Evolutionary conservation across 2,113 vertebrate genomes (phyloP).

Genomic region (Dendrocopos noguchii): DNA sequence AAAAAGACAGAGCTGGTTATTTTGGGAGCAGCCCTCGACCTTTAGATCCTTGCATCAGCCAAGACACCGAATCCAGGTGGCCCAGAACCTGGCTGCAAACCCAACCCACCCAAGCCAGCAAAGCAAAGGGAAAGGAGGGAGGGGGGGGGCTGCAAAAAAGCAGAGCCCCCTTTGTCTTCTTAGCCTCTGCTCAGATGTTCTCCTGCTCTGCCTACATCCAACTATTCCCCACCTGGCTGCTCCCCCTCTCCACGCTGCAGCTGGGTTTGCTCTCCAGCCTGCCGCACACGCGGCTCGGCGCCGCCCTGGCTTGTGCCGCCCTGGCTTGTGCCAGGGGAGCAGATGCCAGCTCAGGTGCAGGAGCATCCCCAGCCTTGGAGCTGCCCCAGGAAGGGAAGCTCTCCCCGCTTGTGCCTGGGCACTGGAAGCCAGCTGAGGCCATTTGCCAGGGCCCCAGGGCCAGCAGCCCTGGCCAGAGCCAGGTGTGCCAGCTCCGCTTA

Average conservation of each 20-base stretch:
- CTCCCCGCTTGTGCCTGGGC: no score
- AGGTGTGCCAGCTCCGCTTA: not conserved
- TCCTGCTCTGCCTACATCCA: not conserved
- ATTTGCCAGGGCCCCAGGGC: no score
- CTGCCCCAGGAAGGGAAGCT: not conserved
- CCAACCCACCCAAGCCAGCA: not conserved
- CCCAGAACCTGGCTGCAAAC: not conserved
- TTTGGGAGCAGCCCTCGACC: not conserved
- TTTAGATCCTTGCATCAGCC: not conserved
- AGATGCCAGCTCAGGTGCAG: not conserved
- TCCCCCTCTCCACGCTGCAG: not conserved
- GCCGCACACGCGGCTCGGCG: not conserved
- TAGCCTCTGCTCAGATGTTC: not conserved
- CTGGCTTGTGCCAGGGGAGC: accelerated
- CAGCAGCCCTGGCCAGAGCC: accelerated
- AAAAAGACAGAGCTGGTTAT: constrained; percentile 3
- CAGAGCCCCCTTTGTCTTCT: not conserved
- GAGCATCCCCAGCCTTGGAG: not conserved
- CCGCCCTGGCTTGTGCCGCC: not conserved
- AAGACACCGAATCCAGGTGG: not conserved
- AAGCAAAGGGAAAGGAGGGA: not conserved
- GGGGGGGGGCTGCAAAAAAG: not conserved
- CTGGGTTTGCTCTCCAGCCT: not conserved
- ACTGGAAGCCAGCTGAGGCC: not conserved
- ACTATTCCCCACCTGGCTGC: not conserved